phyloP scores from a whole-genome alignment of 2,113 vertebrate species.

The Fulmarus glacialis region DNA sequence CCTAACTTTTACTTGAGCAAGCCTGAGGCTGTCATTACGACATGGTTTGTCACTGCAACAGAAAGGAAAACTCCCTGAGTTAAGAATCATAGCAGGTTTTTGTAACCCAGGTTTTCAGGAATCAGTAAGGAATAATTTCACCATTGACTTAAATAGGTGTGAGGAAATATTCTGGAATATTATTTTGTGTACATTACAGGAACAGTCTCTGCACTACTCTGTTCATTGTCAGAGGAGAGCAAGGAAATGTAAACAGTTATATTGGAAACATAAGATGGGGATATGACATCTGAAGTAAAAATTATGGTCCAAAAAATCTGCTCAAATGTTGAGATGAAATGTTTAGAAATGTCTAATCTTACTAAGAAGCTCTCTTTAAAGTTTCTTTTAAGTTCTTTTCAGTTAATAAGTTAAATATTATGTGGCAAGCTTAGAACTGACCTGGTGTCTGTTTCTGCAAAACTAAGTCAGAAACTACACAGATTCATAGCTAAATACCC shows the following conservation, averaged over 20 bases:
- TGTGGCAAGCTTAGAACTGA: neutral
- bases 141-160: neutral
- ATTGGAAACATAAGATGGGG: neutral
- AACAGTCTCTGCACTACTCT: neutral
- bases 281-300: neutral
- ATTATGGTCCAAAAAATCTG: neutral
- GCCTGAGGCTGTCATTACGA: constrained; percentile 7
- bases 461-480: neutral
- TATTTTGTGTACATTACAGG: neutral
- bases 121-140: neutral
- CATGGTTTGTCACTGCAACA: neutral
- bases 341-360: neutral
- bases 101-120: neutral
- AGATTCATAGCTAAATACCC: neutral
- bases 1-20: neutral
- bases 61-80: neutral
- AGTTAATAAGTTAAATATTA: neutral
- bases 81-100: neutral
- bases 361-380: neutral
- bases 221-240: neutral
- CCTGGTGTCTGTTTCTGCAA: neutral
- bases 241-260: neutral
- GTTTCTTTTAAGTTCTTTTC: neutral
- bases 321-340: neutral
- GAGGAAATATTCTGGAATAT: neutral